Evolutionary conservation across 2,113 vertebrate species (phyloP).

Genomic region (Hypanus sabinus): DNA sequence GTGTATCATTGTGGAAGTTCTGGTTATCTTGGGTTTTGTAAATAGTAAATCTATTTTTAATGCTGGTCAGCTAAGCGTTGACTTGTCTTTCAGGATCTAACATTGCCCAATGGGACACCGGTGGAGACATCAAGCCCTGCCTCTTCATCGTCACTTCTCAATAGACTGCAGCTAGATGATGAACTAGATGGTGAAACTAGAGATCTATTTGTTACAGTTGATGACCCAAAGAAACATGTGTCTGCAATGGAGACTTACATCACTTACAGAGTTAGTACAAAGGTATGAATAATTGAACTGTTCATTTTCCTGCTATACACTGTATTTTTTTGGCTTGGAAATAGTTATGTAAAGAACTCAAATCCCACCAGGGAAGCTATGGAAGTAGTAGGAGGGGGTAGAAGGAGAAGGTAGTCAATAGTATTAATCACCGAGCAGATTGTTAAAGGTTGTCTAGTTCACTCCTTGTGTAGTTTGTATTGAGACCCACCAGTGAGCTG

Average conservation of each 20-base stretch:
- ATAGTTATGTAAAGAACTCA: no score
- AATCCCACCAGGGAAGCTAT: no score
- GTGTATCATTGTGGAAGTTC: not conserved
- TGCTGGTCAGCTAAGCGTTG: not conserved
- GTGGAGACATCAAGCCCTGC: slow-evolving; percentile 81
- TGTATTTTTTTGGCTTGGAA: no score
- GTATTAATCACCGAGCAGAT: no score
- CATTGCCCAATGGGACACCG: slow-evolving; percentile 82
- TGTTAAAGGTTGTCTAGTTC: no score
- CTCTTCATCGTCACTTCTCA: slow-evolving; percentile 82
- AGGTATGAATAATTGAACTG: slow-evolving; percentile 57
- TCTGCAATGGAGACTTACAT: slow-evolving; percentile 98
- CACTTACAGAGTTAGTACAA: slow-evolving; percentile 90
- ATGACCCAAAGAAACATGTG: slow-evolving; percentile 94
- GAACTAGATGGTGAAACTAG: slow-evolving; percentile 80
- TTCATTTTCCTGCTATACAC: not conserved
- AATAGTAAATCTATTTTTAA: not conserved
- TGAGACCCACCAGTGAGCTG: no score
- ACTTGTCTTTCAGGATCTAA: slow-evolving; percentile 62
- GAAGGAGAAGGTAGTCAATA: no score
- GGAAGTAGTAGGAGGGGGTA: no score
- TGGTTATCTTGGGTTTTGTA: not conserved
- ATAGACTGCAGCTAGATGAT: slow-evolving; percentile 84
- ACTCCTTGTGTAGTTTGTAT: no score
- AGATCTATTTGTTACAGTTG: slow-evolving; percentile 93